These are phyloP conservation scores for Odobenus rosmarus DNA, from an alignment of 2,113 vertebrate genomes.

Conservation along the genomic window DNA sequence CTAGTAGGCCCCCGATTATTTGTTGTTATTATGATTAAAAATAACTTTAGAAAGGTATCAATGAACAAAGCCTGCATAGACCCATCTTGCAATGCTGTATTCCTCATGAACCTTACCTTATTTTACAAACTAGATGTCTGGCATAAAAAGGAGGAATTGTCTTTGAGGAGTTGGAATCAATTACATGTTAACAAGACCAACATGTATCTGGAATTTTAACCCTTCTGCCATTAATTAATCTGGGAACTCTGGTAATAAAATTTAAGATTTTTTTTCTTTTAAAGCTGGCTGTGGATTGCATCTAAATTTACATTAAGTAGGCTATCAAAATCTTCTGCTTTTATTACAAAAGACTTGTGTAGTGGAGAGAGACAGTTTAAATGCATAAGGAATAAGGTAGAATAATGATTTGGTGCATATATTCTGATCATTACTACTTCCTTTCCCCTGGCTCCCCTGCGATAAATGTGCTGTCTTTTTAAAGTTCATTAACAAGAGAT, in stretches of 20 bases:
- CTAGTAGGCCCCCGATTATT: neutral
- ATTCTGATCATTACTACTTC: conserved; percentile 64
- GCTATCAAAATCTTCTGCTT: conserved; percentile 55
- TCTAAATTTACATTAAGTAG: conserved; percentile 68
- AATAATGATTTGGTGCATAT: conserved; percentile 63
- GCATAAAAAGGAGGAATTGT: neutral
- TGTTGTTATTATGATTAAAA: neutral
- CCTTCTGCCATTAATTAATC: conserved; percentile 66
- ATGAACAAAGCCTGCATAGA: neutral
- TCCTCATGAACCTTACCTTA: neutral
- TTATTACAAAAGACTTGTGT: conserved; percentile 65
- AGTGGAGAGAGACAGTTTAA: conserved; percentile 69
- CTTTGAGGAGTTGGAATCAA: conserved; percentile 57
- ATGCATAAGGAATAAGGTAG: conserved; percentile 63
- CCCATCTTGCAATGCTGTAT: neutral
- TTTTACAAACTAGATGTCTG: neutral
- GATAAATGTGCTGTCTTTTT: conserved; percentile 59
- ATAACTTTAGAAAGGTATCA: neutral
- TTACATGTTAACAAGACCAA: conserved; percentile 63
- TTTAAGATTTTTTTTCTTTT: conserved; percentile 55
- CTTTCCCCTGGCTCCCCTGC: neutral
- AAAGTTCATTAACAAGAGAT: conserved; percentile 67
- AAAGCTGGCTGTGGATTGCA: conserved; percentile 42
- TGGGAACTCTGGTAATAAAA: conserved; percentile 62
- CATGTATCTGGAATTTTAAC: conserved; percentile 56